Evolutionary conservation across 2,888 invertebrate genomes (phyloP).

Genomic region (Polydrusus pterygomalis): DNA sequence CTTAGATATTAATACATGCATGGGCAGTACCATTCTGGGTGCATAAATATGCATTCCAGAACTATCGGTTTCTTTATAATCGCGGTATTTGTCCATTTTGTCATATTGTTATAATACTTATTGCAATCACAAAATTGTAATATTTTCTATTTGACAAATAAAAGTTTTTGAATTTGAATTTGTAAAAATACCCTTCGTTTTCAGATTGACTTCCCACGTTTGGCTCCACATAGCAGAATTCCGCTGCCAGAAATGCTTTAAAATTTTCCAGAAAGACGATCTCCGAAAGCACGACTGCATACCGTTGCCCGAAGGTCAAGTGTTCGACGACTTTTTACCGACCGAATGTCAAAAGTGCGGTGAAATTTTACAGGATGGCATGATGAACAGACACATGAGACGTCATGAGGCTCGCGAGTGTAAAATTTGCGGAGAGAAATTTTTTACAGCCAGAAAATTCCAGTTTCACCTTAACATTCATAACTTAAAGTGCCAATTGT

Average conservation of each 20-base stretch:
- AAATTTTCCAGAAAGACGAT: conserved; percentile 15
- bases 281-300: conserved; percentile 1
- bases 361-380: conserved; percentile 11
- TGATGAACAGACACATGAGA: conserved; percentile 4
- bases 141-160: too few relatives aligned
- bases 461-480: conserved; percentile 11
- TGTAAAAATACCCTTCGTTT: background rate
- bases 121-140: too few relatives aligned
- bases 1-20: too few relatives aligned
- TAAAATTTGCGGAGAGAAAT: conserved; percentile 1
- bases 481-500: background rate
- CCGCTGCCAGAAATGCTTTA: conserved; percentile 20
- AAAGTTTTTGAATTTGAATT: too few relatives aligned
- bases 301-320: background rate
- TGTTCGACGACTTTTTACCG: conserved; percentile 9
- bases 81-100: too few relatives aligned
- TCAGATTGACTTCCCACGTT: background rate
- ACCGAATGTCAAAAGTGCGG: conserved; percentile 23
- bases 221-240: conserved; percentile 2
- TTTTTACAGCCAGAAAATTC: conserved; percentile 1
- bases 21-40: too few relatives aligned
- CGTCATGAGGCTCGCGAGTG: background rate
- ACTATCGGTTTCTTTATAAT: too few relatives aligned
- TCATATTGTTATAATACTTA: too few relatives aligned
- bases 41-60: too few relatives aligned